A percentile compares a stretch with the other conserved stretches of the same genome.
Evolutionary conservation across 2,888 invertebrate species (phyloP).

Genomic region (Cistogaster globosa): DNA sequence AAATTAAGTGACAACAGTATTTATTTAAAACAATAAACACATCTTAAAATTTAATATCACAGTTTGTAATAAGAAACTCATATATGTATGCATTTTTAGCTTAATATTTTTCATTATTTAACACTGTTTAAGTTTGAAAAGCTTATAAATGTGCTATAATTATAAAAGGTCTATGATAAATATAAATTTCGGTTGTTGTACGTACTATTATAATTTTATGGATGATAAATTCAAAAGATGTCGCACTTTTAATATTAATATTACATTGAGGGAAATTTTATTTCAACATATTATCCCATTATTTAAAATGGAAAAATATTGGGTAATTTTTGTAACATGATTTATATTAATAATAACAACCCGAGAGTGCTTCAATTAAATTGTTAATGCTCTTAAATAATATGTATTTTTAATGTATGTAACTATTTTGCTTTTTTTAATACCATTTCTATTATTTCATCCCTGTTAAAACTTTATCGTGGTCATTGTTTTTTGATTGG

Average conservation of each 20-base stretch:
- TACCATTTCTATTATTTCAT: conserved; percentile 10
- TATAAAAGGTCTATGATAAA: neutral
- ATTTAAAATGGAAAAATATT: neutral
- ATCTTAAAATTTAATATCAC: no score
- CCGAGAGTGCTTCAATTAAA: neutral
- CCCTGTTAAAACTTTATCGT: conserved; percentile 1
- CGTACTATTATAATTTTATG: neutral
- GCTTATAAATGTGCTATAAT: neutral
- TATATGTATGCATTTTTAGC: no score
- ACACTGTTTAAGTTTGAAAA: neutral
- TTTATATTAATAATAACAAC: neutral
- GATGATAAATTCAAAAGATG: neutral
- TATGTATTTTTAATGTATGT: no score
- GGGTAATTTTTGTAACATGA: neutral
- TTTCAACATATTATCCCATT: no score
- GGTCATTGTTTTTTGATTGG: conserved; percentile 43
- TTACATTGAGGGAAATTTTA: neutral
- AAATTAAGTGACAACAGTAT: no score
- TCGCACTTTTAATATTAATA: neutral
- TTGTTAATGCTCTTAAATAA: neutral
- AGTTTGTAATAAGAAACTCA: no score
- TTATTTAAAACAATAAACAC: no score
- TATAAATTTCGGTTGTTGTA: neutral
- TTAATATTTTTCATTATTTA: neutral
- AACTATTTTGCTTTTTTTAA: neutral